These are phyloP conservation scores for Orestias chungarensis DNA, from an alignment of 2,797 vertebrate genomes.

Conservation along the genomic window DNA sequence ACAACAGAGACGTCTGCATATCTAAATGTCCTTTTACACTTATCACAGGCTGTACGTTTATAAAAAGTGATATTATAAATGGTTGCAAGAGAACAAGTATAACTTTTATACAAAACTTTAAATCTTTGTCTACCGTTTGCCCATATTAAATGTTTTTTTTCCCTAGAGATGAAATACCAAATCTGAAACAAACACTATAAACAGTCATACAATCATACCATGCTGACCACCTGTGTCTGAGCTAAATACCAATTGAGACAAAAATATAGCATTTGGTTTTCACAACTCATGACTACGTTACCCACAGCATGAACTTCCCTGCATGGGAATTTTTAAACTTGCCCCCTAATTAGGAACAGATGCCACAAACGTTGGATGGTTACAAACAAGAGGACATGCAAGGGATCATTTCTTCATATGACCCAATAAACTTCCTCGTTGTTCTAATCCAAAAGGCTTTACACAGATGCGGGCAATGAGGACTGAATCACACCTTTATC, in stretches of 20 bases:
- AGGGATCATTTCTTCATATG: conserved; percentile 61
- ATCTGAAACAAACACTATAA: conserved; percentile 60
- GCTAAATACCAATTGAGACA: conserved; percentile 65
- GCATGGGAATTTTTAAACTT: conserved; percentile 63
- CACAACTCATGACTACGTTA: conserved; percentile 79
- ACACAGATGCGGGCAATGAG: conserved; percentile 36
- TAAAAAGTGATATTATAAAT: conserved; percentile 1
- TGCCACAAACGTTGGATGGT: conserved; percentile 61
- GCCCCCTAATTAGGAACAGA: conserved; percentile 76
- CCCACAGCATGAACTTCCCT: conserved; percentile 72
- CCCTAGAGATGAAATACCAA: conserved; percentile 44
- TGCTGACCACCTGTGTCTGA: conserved; percentile 68
- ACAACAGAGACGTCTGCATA: conserved; percentile 12
- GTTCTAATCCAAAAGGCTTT: conserved; percentile 49
- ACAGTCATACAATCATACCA: conserved; percentile 55
- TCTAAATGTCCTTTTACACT: conserved; percentile 22
- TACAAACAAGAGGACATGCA: conserved; percentile 64
- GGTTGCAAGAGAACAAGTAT: conserved; percentile 1
- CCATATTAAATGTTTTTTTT: conserved; percentile 59
- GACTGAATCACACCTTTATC: conserved; percentile 49
- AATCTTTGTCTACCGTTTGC: conserved; percentile 40
- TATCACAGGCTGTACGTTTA: conserved; percentile 18
- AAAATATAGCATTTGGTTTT: conserved; percentile 77
- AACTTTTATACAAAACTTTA: conserved; percentile 32
- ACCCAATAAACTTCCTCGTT: conserved; percentile 61